phyloP scores from a whole-genome alignment of 2,797 vertebrate genomes.

The Sebastes hubbsi region DNA sequence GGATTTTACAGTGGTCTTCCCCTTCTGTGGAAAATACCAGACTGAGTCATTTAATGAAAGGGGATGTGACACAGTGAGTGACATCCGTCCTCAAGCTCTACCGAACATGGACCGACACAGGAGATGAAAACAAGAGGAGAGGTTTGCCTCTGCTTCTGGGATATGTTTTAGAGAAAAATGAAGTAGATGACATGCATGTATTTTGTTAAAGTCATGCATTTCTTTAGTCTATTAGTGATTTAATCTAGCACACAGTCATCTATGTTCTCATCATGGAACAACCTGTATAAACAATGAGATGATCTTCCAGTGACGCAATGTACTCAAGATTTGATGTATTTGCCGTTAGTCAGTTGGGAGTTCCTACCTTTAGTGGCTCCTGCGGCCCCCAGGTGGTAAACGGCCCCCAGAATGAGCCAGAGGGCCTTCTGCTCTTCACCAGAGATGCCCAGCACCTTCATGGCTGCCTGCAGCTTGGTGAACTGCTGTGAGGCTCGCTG shows the following conservation, averaged over 20 bases:
- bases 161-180: background rate
- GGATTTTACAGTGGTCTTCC: constrained; percentile 3
- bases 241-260: background rate
- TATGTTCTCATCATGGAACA: background rate
- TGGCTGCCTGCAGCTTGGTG: constrained; percentile 94
- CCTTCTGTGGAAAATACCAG: background rate
- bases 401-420: constrained; percentile 93
- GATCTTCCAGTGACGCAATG: background rate
- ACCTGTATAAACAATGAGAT: background rate
- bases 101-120: background rate
- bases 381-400: constrained; percentile 95
- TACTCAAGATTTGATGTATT: background rate
- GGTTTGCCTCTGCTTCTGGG: background rate
- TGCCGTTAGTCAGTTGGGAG: background rate
- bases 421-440: constrained; percentile 93
- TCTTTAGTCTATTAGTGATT: background rate
- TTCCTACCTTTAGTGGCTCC: constrained; percentile 95
- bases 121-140: background rate
- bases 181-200: background rate
- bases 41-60: background rate
- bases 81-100: background rate
- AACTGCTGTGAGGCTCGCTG: constrained; percentile 95
- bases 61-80: background rate
- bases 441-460: constrained; percentile 95
- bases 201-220: background rate